These are phyloP conservation scores for Dorcus hopei DNA, from an alignment of 2,888 invertebrate genomes.

Conservation along the genomic window DNA sequence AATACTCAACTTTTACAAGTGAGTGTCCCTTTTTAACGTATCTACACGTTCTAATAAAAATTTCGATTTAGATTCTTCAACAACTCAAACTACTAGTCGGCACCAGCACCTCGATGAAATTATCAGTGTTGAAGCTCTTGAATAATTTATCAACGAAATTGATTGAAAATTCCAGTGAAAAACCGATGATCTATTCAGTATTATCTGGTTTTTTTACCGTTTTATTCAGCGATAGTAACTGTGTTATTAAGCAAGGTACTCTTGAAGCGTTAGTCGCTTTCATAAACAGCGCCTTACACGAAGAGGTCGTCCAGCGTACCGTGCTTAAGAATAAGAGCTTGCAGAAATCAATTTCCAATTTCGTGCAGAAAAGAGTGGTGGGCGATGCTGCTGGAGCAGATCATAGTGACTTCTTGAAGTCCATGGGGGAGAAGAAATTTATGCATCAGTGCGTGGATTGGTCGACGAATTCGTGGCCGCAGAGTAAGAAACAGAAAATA, in stretches of 20 bases:
- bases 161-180: constrained; percentile 1
- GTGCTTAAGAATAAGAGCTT: constrained; percentile 10
- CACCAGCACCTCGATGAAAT: constrained; percentile 6
- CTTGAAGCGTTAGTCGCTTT: constrained; percentile 19
- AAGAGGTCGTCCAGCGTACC: constrained; percentile 8
- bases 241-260: constrained; percentile 17
- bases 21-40: constrained; percentile 1
- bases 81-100: constrained; percentile 20
- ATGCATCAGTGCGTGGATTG: constrained; percentile 15
- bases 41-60: not conserved
- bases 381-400: not conserved
- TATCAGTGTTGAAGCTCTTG: constrained; percentile 5
- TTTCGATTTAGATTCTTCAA: constrained; percentile 25
- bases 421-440: constrained; percentile 3
- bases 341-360: constrained; percentile 8
- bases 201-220: constrained; percentile 17
- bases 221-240: constrained; percentile 18
- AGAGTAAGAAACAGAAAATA: constrained; percentile 11
- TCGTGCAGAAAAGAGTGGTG: not conserved
- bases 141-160: constrained; percentile 1
- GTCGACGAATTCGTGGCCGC: not conserved
- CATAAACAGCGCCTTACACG: constrained; percentile 9
- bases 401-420: constrained; percentile 1
- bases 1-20: constrained; percentile 16
- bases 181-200: constrained; percentile 8